Evolutionary conservation across 2,113 vertebrate genomes (phyloP).

Genomic region (Numenius arquata): DNA sequence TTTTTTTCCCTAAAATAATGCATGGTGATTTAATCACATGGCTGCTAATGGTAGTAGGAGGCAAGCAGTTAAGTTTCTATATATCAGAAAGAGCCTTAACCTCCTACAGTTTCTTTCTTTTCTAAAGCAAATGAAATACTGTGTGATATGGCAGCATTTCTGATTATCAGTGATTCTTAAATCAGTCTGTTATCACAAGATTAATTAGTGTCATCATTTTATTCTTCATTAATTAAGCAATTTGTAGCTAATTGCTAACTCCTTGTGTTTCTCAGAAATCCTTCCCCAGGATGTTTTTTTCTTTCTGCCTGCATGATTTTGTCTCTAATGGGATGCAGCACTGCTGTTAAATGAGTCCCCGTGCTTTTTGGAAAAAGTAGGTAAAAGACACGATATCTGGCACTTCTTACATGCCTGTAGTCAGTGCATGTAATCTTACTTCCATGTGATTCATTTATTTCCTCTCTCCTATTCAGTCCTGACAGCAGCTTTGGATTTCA

Average conservation of each 20-base stretch:
- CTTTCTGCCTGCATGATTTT: not conserved
- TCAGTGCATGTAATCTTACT: not conserved
- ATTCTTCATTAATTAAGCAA: slow-evolving; percentile 4
- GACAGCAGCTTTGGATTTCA: not conserved
- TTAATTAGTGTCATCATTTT: not conserved
- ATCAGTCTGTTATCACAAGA: not conserved
- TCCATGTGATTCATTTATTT: not conserved
- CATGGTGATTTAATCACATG: not conserved
- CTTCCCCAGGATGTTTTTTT: not conserved
- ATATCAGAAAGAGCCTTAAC: not conserved
- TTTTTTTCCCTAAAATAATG: not conserved
- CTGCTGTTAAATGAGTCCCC: not conserved
- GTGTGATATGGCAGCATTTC: not conserved
- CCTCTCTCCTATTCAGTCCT: not conserved
- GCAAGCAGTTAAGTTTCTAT: slow-evolving; percentile 1
- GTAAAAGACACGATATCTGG: not conserved
- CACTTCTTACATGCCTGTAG: not conserved
- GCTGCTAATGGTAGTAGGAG: not conserved
- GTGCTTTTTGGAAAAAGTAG: not conserved
- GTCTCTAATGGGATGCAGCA: not conserved
- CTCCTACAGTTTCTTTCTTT: not conserved
- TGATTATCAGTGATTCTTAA: not conserved
- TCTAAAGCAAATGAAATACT: not conserved
- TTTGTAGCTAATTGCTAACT: not conserved
- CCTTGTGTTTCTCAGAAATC: not conserved